These are phyloP conservation scores for Nipponia nippon DNA, from an alignment of 2,113 vertebrate species.

Conservation along the genomic window DNA sequence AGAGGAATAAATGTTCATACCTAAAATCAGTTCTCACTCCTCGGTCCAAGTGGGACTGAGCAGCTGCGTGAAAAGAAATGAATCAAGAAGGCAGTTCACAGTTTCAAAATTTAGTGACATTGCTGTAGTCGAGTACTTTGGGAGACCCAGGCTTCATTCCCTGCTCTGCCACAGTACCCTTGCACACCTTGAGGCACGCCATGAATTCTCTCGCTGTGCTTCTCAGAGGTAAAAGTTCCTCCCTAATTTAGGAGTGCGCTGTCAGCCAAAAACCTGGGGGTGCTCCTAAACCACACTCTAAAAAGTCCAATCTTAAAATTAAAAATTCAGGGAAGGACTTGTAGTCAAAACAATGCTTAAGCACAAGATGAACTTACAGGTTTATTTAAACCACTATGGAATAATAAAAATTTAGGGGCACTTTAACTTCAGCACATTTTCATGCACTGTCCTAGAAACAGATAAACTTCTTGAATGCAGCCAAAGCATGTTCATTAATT, in stretches of 20 bases:
- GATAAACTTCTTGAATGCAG: background rate
- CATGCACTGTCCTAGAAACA: background rate
- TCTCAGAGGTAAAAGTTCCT: conserved; percentile 30
- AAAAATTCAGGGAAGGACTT: background rate
- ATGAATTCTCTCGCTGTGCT: background rate
- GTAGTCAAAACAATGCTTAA: background rate
- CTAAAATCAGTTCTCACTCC: background rate
- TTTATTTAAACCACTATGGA: background rate
- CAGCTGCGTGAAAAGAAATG: background rate
- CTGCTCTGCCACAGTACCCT: background rate
- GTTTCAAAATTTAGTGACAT: background rate
- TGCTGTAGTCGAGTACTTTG: background rate
- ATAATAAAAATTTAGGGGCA: background rate
- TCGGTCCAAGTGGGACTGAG: background rate
- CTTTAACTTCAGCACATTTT: background rate
- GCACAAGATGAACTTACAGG: background rate
- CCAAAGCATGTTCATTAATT: background rate
- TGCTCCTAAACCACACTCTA: background rate
- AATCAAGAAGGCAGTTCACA: background rate
- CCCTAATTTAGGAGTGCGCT: background rate
- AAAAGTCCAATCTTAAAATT: background rate
- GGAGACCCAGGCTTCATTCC: background rate
- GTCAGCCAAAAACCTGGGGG: background rate
- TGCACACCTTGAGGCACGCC: background rate
- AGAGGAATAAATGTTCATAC: background rate